Evolutionary conservation across 2,797 vertebrate species (phyloP).

Genomic region (Malurus splendens): DNA sequence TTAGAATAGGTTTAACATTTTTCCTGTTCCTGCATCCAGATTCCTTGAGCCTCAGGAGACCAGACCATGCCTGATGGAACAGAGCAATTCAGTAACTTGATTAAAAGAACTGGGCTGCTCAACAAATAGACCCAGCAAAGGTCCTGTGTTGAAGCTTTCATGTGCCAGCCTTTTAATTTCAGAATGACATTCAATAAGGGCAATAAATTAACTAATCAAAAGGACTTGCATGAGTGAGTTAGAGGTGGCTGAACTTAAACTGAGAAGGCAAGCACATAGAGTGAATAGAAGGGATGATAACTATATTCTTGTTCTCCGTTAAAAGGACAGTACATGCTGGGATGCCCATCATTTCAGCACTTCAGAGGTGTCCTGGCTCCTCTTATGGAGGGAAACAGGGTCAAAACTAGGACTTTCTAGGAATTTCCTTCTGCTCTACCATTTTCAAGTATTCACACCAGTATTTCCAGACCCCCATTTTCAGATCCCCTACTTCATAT

Average conservation of each 20-base stretch:
- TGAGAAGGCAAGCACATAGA: background rate
- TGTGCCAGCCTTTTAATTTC: constrained; percentile 30
- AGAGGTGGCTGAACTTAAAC: constrained; percentile 7
- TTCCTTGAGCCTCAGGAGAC: constrained; percentile 15
- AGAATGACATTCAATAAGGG: constrained; percentile 24
- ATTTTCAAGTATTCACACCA: background rate
- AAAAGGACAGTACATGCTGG: background rate
- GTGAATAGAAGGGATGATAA: background rate
- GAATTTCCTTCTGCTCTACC: background rate
- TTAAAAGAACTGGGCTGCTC: constrained; percentile 22
- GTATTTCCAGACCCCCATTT: background rate
- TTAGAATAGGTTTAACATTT: constrained; percentile 34
- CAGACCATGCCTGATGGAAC: background rate
- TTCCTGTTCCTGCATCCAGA: background rate
- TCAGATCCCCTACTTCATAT: background rate
- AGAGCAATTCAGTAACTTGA: constrained; percentile 18
- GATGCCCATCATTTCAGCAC: background rate
- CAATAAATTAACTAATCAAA: constrained; percentile 29
- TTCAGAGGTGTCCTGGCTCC: background rate
- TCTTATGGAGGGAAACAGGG: background rate
- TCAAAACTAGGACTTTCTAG: background rate
- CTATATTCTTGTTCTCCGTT: background rate
- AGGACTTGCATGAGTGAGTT: background rate
- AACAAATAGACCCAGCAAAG: constrained; percentile 3
- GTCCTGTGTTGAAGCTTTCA: background rate